Base-by-base conservation (phyloP, 2,888 invertebrate species). In the Ochlodes sylvanus region DNA sequence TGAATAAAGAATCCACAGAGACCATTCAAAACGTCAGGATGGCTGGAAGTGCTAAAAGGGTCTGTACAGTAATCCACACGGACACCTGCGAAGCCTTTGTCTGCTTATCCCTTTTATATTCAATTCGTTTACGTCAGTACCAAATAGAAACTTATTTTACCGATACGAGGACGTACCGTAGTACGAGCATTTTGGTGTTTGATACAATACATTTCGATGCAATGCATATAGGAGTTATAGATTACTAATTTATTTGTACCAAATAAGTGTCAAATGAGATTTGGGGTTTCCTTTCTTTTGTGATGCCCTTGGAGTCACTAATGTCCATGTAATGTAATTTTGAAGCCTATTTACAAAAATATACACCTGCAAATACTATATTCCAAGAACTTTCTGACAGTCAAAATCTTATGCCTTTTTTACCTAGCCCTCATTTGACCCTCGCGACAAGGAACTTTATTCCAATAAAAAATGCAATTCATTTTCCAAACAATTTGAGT, bases 401-500 rank as follows among this genome's bases (percentile, higher is more conserved):
- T 27, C 27, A 5, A 27, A 27, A 27, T 27, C 27, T 27, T 27
- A 27, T 5, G 27, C 27, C 5, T 2, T 27, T 4, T 27, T 27
- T 2, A 5, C 5, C 27, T 27, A 27, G 27, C 27, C 27, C 27
- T 27, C 27, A 27, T 27, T 5, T 4, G 5, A 27, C 3, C 27
- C 5, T 2, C 27, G 2, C 5, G 27, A 27, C 27, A 27, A 27
- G 27, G 27, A 27, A 27, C 27, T 27, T 27, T 27, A 5, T 27
- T 5, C 27, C 27, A 61, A 67, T 61, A 55, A 61, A 67, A 67
- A 62, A 56, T 47, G 61, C 61, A 62, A 67, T 67, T 67, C 67
- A 67, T 67, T 67, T 61, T 44, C 67, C 67, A 67, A 67, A 67
- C 61, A 67, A 62, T 67, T 67, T 67, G 47, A 55, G 56, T 50